Evolutionary conservation across 2,113 vertebrate genomes (phyloP).

Genomic region (Dasypus novemcinctus): DNA sequence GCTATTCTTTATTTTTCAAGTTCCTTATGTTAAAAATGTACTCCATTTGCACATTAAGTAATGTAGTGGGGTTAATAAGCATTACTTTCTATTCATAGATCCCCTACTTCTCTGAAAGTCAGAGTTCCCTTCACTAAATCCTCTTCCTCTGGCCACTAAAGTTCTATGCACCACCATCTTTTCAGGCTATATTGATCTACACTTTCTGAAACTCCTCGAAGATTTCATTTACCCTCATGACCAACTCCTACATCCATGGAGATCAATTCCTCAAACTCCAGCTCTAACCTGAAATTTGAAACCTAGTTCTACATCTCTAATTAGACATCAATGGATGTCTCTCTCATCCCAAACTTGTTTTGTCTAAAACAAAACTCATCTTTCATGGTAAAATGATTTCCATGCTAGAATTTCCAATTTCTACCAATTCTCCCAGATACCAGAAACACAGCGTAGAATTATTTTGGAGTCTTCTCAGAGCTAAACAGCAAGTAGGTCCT

Average conservation of each 20-base stretch:
- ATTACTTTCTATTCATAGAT: background rate
- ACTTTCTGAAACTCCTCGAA: background rate
- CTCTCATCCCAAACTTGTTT: background rate
- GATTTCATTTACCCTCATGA: background rate
- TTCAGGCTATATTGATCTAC: background rate
- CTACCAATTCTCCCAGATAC: background rate
- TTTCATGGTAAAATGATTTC: background rate
- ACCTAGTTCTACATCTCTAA: background rate
- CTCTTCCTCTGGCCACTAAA: background rate
- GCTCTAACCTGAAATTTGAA: background rate
- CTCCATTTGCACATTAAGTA: background rate
- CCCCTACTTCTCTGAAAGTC: background rate
- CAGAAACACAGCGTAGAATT: background rate
- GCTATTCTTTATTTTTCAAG: background rate
- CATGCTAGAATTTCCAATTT: background rate
- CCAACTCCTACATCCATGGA: background rate
- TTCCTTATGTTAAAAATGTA: background rate
- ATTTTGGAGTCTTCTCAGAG: background rate
- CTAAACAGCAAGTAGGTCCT: background rate
- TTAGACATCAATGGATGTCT: background rate
- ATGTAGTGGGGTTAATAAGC: background rate
- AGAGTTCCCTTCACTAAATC: background rate
- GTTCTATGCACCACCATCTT: background rate
- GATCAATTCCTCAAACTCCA: background rate
- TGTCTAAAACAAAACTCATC: constrained; percentile 41